Conservation (phyloP, 2,888 invertebrate species). For the Dynastes maya region DNA sequence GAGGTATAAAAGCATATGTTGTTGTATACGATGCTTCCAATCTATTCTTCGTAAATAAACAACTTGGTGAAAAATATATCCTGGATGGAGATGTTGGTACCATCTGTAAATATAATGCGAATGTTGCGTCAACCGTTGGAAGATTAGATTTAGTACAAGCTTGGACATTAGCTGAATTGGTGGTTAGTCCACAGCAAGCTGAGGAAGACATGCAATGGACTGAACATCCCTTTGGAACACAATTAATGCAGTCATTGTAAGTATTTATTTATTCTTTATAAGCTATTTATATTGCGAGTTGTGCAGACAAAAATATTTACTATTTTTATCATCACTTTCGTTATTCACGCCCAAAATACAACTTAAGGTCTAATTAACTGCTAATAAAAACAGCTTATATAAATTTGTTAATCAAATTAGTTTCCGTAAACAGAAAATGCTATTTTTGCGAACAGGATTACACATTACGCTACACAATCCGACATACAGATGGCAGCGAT, state of each 20-base stretch:
- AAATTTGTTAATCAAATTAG: not conserved
- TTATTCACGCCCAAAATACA: not conserved
- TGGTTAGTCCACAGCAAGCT: constrained; percentile 70
- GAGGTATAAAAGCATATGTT: constrained; percentile 73
- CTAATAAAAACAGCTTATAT: constrained; percentile 5
- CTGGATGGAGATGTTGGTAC: constrained; percentile 74
- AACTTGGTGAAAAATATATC: constrained; percentile 88
- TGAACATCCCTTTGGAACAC: constrained; percentile 89
- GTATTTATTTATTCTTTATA: constrained; percentile 62
- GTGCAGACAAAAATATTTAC: constrained; percentile 2
- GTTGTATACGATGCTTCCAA: constrained; percentile 82
- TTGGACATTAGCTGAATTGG: constrained; percentile 88
- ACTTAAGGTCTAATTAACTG: not conserved
- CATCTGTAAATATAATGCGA: constrained; percentile 88
- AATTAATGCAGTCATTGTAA: constrained; percentile 89
- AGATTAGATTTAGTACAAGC: constrained; percentile 89
- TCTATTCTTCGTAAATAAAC: constrained; percentile 85
- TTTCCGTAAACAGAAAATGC: not conserved
- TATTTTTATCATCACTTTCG: constrained; percentile 3
- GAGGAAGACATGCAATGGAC: constrained; percentile 85
- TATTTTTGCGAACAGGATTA: constrained; percentile 74
- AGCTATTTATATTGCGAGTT: not conserved
- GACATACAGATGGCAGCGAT: constrained; percentile 97
- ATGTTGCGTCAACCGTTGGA: constrained; percentile 82
- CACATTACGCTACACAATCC: constrained; percentile 84